Conservation (phyloP, 2,888 invertebrate genomes). For the Geophilus truncorum region DNA sequence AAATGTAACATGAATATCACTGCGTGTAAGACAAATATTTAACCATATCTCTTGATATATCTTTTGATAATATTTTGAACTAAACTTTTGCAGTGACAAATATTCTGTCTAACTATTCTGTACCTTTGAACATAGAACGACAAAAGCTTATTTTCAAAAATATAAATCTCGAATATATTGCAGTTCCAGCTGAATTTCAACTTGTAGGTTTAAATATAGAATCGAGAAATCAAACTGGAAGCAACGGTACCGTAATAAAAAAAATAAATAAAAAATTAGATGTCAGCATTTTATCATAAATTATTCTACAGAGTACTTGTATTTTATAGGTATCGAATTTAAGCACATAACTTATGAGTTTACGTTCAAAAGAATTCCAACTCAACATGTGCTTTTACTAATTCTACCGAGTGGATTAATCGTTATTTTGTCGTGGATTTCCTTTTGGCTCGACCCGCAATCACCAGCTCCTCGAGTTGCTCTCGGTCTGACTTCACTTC, state of each 20-base stretch:
- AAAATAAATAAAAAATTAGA: too few relatives aligned
- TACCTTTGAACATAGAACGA: too few relatives aligned
- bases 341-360: background rate
- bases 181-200: too few relatives aligned
- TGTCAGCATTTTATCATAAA: background rate
- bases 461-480: background rate
- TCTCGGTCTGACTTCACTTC: background rate
- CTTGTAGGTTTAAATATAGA: too few relatives aligned
- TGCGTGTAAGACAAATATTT: background rate
- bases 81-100: too few relatives aligned
- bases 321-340: background rate
- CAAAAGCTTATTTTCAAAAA: too few relatives aligned
- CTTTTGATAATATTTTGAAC: background rate
- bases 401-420: background rate
- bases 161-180: too few relatives aligned
- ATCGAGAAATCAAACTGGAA: too few relatives aligned
- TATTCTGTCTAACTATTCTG: too few relatives aligned
- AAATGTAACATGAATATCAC: background rate
- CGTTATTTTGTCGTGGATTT: background rate
- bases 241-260: too few relatives aligned
- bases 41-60: too few relatives aligned
- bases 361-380: background rate
- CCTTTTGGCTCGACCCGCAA: background rate
- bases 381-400: background rate
- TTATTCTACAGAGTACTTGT: background rate